Evolutionary conservation across 2,888 invertebrate genomes (phyloP).

Genomic region (Lithophane ornitopus): DNA sequence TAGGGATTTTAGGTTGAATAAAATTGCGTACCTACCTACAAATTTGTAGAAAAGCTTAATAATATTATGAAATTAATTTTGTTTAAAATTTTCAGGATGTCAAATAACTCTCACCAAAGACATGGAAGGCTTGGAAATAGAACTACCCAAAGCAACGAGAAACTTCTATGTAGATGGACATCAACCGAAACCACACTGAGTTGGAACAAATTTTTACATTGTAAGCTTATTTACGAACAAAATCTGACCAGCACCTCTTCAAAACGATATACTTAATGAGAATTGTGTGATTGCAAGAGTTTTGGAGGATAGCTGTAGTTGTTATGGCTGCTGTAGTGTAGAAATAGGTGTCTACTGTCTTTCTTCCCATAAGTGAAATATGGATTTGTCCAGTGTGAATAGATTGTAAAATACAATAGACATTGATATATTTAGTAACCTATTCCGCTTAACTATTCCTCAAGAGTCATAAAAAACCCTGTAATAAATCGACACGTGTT

Average conservation of each 20-base stretch:
- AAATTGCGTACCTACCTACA: too few relatives aligned
- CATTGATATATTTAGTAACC: too few relatives aligned
- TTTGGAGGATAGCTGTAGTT: slow-evolving; percentile 4
- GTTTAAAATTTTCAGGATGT: slow-evolving; percentile 92
- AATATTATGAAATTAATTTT: neutral
- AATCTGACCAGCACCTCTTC: neutral
- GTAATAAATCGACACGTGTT: too few relatives aligned
- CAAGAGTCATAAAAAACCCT: too few relatives aligned
- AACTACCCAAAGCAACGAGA: slow-evolving; percentile 96
- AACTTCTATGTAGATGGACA: slow-evolving; percentile 99
- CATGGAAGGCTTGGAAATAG: slow-evolving; percentile 95
- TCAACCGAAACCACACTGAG: slow-evolving; percentile 97
- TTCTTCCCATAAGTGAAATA: neutral
- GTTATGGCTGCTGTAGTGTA: neutral
- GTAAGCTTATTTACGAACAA: slow-evolving; percentile 19
- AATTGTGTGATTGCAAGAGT: neutral
- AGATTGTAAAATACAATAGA: too few relatives aligned
- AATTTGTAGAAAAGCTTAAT: neutral
- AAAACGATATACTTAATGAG: neutral
- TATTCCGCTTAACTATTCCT: too few relatives aligned
- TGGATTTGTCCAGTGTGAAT: neutral
- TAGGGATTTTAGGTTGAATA: neutral
- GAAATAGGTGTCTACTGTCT: neutral
- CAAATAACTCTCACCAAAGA: slow-evolving; percentile 97
- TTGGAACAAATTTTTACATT: neutral